Conservation (phyloP, 2,888 invertebrate genomes). For the Dichetophora obliterata region DNA sequence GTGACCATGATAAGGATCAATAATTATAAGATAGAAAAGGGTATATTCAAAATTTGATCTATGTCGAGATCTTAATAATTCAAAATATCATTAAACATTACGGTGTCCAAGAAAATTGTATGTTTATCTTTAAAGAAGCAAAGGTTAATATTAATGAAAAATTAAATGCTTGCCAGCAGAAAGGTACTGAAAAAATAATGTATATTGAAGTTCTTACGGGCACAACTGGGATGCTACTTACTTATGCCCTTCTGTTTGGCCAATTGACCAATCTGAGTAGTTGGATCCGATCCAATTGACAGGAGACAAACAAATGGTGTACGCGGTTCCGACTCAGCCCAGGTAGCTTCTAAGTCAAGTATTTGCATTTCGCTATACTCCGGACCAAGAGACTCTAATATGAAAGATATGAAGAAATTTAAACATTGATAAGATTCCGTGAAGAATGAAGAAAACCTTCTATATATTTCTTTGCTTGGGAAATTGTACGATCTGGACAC, state of each 20-base stretch:
- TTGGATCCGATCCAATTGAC: conserved; percentile 96
- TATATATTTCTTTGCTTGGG: conserved; percentile 92
- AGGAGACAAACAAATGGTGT: conserved; percentile 93
- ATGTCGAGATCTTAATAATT: no score
- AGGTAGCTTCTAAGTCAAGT: conserved; percentile 90
- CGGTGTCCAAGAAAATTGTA: no score
- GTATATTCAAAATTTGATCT: no score
- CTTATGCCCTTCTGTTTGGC: conserved; percentile 89
- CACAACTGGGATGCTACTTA: conserved; percentile 74
- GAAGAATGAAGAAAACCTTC: conserved; percentile 72
- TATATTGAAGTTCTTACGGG: background rate
- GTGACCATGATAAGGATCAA: no score
- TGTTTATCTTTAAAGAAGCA: no score
- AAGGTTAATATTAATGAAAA: no score
- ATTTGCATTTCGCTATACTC: conserved; percentile 94
- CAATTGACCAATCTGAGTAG: conserved; percentile 89
- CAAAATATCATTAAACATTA: no score
- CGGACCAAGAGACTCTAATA: conserved; percentile 82
- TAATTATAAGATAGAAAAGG: no score
- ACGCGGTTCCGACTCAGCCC: conserved; percentile 89
- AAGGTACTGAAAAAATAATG: no score
- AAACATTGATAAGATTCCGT: background rate
- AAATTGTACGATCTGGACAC: conserved; percentile 95
- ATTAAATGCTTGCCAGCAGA: no score
- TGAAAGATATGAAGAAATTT: background rate